Evolutionary conservation across 2,888 invertebrate species (phyloP), one percentile per base, ranked within the genome.

Genomic region (Labia minor): DNA sequence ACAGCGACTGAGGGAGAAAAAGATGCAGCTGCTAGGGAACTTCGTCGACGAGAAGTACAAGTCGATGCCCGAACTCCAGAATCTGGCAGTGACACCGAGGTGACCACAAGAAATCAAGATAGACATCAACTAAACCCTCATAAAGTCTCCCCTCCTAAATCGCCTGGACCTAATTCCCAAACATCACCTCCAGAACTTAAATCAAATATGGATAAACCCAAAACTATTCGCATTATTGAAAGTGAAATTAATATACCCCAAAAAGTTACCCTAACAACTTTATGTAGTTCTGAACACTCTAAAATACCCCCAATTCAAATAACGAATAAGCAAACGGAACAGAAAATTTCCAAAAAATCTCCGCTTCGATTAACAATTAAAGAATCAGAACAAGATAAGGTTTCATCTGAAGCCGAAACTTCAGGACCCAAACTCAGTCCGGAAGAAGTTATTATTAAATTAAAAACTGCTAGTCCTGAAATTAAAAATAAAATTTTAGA

Each of bases 1-100:
- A 87, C 87, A n/a, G 86, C 86, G 49, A 87, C 87, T 0, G 88
- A 88, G 76, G 86, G 86, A 10, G 87, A 87, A 77, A 84, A 84
- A 65, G 87, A 87, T 71, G 83, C 85, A 21, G 82, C 83, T 68
- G 87, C 86, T 10, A 80, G 86, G 21, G 87, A 86, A 73, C 76
- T 85, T 70, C 80, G 87, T 37, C 84, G 85, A 71, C 84, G 85
- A 75, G 87, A 87, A 79, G 86, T 87, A 26, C 83, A 84, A 73
- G 78, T 86, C 66, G 81, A 84, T 74, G 84, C 86, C 65, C 64
- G 67, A 62, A 81, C 81, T 72, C 79, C 83, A 69, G 85, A 85
- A 72, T 84, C 83, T 26, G 84, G 84, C 74, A 84, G 84, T 67
- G 87, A 87, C 78, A 87, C 87, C 72, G 88, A 88, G 86, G 88